Evolutionary conservation across 2,113 vertebrate species (phyloP), one percentile per base, ranked within the genome.

Genomic region (Varanus salvator): DNA sequence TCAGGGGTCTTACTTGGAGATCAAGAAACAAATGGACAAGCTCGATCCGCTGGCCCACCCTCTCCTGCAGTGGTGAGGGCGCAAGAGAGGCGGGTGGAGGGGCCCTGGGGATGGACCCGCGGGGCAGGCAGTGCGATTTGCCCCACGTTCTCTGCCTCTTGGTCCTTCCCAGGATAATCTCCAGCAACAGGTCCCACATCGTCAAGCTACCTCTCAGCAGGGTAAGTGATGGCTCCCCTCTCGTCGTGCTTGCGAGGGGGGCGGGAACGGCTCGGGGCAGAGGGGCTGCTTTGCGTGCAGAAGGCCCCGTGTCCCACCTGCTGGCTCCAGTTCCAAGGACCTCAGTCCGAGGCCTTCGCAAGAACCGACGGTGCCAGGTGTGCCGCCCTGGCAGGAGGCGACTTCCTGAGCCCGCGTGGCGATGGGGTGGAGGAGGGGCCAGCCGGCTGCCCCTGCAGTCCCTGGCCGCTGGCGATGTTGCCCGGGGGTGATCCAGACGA

Each of bases 11-110:
- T 99, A 99, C 96, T 96, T 99, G 96, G 99, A 99, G 96, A 99
- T 99, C 93, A 99, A 99, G 97, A 99, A 99, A 93, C 99, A 99
- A 97, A 99, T 99, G 99, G 99, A 99, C 96, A 99, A 99, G 88
- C 96, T 99, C 94, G 99, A 99, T 92, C 98, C 99, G 69, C 93
- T 99, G 95, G 99, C 99, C 1, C 99, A 99, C 92, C 99, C 99
- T 81, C 97, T 99, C 81, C 96, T 99, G 87, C 99, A 99, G 74
- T 99, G 99, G 99, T 99, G 96, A 97, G 97, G 6, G 38, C 60
- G 27, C 66, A 76, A 50, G 4, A 25, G 1, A 3, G 34, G n/a
- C 23, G 23, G 23, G 34, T 64, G 38, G 52, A 34, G 29, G 25
- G 23, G 21, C 9, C 44, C 48, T 11, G 25, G 11, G 44, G 12